Conservation (phyloP, 1,140 invertebrate species). For the Zaprionus lachaisei region DNA sequence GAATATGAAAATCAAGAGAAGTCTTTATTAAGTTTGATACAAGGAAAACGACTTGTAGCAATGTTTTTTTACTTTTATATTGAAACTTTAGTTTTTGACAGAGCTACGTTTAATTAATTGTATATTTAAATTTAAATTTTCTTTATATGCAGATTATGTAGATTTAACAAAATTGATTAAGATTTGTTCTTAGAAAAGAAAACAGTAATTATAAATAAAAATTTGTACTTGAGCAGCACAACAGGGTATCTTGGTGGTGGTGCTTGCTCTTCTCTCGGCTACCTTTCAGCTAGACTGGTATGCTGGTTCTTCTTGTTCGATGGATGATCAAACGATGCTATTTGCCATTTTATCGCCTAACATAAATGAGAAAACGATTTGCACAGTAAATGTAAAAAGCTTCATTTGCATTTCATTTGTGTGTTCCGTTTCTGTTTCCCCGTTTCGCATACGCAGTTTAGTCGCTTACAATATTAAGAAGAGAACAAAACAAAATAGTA, state of each 20-base stretch:
- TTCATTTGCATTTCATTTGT: constrained; percentile 54
- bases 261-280: background rate
- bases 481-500: background rate
- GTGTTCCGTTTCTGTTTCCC: constrained; percentile 19
- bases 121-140: no score
- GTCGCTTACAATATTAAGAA: constrained; percentile 5
- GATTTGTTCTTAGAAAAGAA: no score
- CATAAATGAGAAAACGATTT: constrained; percentile 61
- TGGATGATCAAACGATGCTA: constrained; percentile 31
- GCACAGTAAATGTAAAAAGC: constrained; percentile 48
- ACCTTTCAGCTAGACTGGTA: background rate
- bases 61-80: no score
- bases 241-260: background rate
- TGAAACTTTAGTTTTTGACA: no score
- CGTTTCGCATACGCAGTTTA: constrained; percentile 3
- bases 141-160: no score
- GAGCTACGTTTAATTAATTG: no score
- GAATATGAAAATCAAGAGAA: background rate
- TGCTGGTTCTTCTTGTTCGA: constrained; percentile 14
- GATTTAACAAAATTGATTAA: no score
- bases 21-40: background rate
- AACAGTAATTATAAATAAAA: no score
- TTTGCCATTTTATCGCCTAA: constrained; percentile 48
- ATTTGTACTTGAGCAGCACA: no score
- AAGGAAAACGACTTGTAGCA: no score